Base-by-base conservation (phyloP, 2,888 invertebrate genomes). In the Esperia sulphurella region DNA sequence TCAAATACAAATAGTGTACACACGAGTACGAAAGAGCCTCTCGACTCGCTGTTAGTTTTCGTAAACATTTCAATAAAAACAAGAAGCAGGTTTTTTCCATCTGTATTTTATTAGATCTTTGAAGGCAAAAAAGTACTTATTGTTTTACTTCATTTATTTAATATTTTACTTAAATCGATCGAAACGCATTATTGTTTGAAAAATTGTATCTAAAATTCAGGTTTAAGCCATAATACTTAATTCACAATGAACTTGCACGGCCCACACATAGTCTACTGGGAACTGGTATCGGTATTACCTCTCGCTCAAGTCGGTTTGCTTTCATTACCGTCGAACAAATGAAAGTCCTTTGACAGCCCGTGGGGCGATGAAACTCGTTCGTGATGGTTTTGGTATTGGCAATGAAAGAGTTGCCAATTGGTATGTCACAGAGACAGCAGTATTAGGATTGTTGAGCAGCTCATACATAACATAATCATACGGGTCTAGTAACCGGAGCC, bases 201-300 rank as follows among this genome's bases (percentile, higher is more conserved):
- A 31, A 35, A 35, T n/a, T n/a, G 9, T 35, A 10, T 35, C 35
- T 35, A 35, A 35, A 35, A 35, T n/a, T n/a, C 1, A 35, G n/a
- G 6, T n/a, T 13, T 8, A 41, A 41, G 29, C 9, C 30, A 43
- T 33, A 33, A 38, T 41, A n/a, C n/a, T n/a, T n/a, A 13, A 33
- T 44, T 35, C 40, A 58, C 58, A 35, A 56, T 58, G 57, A 65
- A 65, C 58, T 59, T 63, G 51, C 52, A 50, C 67, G 52, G 55
- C 68, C 69, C 69, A 71, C 68, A 63, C 64, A 50, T 21, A 48
- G 51, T 50, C 50, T 44, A 59, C 58, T 3, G 21, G 41, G 61
- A 70, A 68, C 66, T 60, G 62, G 68, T 63, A 61, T 58, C n/a
- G 35, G 2, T n/a, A 21, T 21, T 53, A 59, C 67, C 61, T 43